Evolutionary conservation across 2,797 vertebrate genomes (phyloP), one percentile per base, ranked within the genome.

Genomic region (Hipposideros larvatus): DNA sequence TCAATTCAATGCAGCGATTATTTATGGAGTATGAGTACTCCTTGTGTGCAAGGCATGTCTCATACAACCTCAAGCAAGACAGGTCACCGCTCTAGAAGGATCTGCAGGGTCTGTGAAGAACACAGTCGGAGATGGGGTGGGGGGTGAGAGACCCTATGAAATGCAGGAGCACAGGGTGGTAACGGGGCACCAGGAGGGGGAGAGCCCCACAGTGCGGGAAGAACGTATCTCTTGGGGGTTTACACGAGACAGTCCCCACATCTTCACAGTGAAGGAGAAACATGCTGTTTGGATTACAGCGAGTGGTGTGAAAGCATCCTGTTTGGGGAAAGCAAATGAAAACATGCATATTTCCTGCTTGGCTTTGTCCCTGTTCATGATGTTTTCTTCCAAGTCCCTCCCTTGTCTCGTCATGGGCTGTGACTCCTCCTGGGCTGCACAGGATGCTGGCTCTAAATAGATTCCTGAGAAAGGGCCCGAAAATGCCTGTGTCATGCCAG

Each of bases 391-490:
- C 90, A 88, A 90, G 61, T 82, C 77, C 87, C 84, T 94, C 61
- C 90, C 53, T 85, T 71, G 82, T 94, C 89, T 66, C 86, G 55
- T 85, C 37, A 21, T 8, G 43, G 46, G 22, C 65, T 91, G 63
- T 63, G 83, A 70, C 31, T 91, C 86, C 51, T 91, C 10, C 2
- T 16, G 57, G 80, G 59, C 46, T 34, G 8, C 34, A 37, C 80
- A 90, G 92, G 85, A 94, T 83, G 57, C 57, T 89, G 73, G 83
- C 80, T 90, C 4, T 79, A 91, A 96, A 91, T 66, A 95, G 95
- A 86, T 88, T 94, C 87, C 68, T 83, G 85, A 90, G 94, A 86
- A 95, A 90, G 24, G 48, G 55, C 48, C 84, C 86, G 92, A 21
- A 90, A 82, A 79, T 51, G 79, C 59, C 46, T 87, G 75, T 77